These are phyloP conservation scores for Deroptyus accipitrinus DNA, from an alignment of 2,113 vertebrate genomes.

Conservation along the genomic window DNA sequence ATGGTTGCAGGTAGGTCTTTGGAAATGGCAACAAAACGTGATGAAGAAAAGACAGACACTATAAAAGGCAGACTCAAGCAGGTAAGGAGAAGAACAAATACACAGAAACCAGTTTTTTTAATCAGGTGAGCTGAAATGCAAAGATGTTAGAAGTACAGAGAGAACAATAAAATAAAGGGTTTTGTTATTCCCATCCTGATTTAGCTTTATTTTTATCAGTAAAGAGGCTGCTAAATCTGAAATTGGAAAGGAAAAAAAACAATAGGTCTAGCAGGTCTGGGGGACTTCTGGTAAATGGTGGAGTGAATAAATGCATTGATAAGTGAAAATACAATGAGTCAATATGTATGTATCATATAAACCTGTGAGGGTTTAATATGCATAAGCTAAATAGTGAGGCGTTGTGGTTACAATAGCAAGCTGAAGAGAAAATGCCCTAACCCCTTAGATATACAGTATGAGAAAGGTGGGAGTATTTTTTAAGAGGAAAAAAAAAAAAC, in stretches of 20 bases:
- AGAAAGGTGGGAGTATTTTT: neutral
- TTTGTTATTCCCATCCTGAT: neutral
- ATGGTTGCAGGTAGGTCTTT: neutral
- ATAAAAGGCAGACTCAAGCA: neutral
- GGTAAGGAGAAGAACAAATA: neutral
- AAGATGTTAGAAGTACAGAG: neutral
- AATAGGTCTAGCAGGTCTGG: neutral
- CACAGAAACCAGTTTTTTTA: neutral
- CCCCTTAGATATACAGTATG: neutral
- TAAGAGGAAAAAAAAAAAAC: neutral
- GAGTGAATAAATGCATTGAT: neutral
- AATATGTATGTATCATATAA: neutral
- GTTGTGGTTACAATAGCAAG: neutral
- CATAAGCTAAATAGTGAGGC: neutral
- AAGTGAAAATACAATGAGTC: neutral
- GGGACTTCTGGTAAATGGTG: neutral
- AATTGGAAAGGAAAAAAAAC: neutral
- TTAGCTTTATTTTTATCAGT: neutral
- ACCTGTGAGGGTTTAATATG: neutral
- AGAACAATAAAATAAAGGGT: neutral
- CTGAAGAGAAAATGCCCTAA: neutral
- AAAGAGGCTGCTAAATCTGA: neutral
- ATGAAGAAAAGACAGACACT: neutral
- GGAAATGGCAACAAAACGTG: neutral
- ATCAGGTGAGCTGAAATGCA: neutral